Conservation (phyloP, 1,140 invertebrate genomes). For the Mylabris phalerata region DNA sequence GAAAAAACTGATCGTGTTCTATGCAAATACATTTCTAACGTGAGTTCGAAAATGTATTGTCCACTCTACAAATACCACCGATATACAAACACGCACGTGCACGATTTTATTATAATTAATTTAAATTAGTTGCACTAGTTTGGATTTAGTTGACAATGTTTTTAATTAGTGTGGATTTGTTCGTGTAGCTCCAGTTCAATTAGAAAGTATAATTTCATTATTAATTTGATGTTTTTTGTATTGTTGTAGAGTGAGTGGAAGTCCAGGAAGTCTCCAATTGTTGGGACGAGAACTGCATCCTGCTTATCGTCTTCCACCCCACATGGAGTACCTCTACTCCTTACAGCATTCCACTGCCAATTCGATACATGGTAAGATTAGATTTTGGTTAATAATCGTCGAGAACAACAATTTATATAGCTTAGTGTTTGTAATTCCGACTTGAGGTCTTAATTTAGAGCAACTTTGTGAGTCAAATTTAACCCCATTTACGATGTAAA, state of each 20-base stretch:
- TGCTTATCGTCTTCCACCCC: conserved; percentile 58
- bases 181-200: background rate
- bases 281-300: conserved; percentile 49
- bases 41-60: conserved; percentile 22
- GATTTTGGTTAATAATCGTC: too few relatives aligned
- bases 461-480: too few relatives aligned
- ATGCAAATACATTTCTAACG: conserved; percentile 19
- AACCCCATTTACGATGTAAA: too few relatives aligned
- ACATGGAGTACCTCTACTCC: conserved; percentile 63
- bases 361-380: conserved; percentile 48
- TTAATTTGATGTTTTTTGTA: background rate
- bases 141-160: conserved; percentile 10
- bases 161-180: conserved; percentile 21
- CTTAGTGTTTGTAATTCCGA: too few relatives aligned
- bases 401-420: too few relatives aligned
- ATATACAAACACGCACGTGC: conserved; percentile 9
- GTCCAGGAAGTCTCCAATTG: conserved; percentile 37
- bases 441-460: too few relatives aligned
- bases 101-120: conserved; percentile 24
- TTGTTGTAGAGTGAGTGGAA: conserved; percentile 39
- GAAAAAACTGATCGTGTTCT: conserved; percentile 7
- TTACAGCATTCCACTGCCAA: conserved; percentile 50
- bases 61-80: too few relatives aligned
- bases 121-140: conserved; percentile 20
- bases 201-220: background rate